These are phyloP conservation scores for Drosophila prolongata DNA, from an alignment of 2,888 invertebrate species.

Conservation along the genomic window DNA sequence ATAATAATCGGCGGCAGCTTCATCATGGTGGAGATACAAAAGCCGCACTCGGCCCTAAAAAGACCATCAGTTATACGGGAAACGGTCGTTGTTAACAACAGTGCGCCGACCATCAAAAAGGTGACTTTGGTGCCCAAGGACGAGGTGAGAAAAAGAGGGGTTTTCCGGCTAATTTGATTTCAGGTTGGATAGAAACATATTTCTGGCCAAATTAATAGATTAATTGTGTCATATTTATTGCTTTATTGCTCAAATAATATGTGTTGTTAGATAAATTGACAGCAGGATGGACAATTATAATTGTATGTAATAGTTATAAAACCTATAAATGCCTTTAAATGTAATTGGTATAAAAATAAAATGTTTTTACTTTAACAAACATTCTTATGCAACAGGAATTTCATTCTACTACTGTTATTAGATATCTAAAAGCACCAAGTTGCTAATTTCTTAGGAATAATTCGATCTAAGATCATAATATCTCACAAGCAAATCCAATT, in stretches of 20 bases:
- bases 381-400: too few relatives aligned
- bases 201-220: conserved; percentile 1
- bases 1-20: conserved; percentile 14
- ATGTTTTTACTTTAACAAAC: too few relatives aligned
- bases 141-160: conserved; percentile 79
- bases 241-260: not conserved
- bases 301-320: too few relatives aligned
- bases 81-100: conserved; percentile 84
- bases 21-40: conserved; percentile 83
- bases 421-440: too few relatives aligned
- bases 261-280: too few relatives aligned
- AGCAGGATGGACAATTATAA: too few relatives aligned
- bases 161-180: not conserved
- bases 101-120: conserved; percentile 84
- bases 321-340: too few relatives aligned
- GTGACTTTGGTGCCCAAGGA: conserved; percentile 84
- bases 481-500: not conserved
- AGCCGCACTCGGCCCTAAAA: conserved; percentile 83
- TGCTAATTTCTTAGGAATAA: not conserved
- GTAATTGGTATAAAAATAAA: too few relatives aligned
- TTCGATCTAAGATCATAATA: not conserved
- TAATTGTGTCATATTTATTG: not conserved
- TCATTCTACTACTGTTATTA: too few relatives aligned
- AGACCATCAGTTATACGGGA: conserved; percentile 83
- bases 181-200: not conserved